Conservation (phyloP, 2,113 vertebrate species). For the Lichenostomus cassidix region DNA sequence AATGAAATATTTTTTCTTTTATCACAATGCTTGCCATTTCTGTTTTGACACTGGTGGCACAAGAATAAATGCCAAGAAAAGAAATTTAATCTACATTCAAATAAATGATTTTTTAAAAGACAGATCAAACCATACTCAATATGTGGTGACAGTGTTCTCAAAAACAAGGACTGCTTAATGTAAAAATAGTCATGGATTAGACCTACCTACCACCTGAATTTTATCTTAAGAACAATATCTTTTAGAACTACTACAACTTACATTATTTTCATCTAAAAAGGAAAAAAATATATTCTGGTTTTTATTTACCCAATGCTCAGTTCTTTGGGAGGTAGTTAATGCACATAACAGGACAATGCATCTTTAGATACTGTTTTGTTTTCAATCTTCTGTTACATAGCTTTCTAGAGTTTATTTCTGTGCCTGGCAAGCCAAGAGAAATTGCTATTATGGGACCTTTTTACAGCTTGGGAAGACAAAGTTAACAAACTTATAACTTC, state of each 20-base stretch:
- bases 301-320: not conserved
- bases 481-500: not conserved
- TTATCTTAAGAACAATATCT: not conserved
- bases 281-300: not conserved
- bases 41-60: not conserved
- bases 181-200: not conserved
- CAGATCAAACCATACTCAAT: not conserved
- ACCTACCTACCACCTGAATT: not conserved
- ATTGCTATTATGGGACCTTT: not conserved
- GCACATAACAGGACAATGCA: not conserved
- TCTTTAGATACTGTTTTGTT: not conserved
- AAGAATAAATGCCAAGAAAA: slow-evolving; percentile 11
- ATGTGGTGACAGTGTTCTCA: not conserved
- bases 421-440: not conserved
- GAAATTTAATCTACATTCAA: not conserved
- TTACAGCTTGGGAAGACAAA: not conserved
- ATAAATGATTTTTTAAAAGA: not conserved
- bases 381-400: not conserved
- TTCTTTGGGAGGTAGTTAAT: not conserved
- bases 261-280: not conserved
- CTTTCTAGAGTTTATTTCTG: not conserved
- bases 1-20: not conserved
- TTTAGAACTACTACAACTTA: not conserved
- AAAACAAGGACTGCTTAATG: not conserved
- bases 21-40: not conserved